Evolutionary conservation across 2,797 vertebrate genomes (phyloP).

Genomic region (Rhinogobio ventralis): DNA sequence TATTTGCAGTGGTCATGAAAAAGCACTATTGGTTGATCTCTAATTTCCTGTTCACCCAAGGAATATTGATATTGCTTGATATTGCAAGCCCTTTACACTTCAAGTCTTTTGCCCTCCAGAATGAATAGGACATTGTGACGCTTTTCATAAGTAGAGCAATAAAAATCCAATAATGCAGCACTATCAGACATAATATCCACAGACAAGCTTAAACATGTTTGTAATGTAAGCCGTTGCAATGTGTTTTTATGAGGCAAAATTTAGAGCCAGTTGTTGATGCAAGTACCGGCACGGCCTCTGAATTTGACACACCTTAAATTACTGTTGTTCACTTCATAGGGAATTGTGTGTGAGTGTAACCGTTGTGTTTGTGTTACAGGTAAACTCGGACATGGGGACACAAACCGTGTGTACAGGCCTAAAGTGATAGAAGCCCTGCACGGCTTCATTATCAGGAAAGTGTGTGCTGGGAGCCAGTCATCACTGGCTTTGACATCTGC

Average conservation of each 20-base stretch:
- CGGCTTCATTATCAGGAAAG: constrained; percentile 84
- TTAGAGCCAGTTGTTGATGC: not conserved
- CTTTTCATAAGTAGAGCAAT: not conserved
- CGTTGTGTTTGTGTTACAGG: constrained; percentile 65
- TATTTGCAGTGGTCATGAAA: no score
- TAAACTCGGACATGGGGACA: constrained; percentile 85
- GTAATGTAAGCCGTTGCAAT: not conserved
- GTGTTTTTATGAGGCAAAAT: not conserved
- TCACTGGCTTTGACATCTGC: constrained; percentile 84
- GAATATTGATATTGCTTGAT: no score
- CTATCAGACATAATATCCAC: not conserved
- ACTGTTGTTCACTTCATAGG: not conserved
- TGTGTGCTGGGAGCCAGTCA: constrained; percentile 85
- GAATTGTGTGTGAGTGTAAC: not conserved
- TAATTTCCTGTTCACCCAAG: no score
- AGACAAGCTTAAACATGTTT: not conserved
- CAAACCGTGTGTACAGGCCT: constrained; percentile 84
- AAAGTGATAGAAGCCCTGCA: constrained; percentile 84
- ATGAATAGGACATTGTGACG: not conserved
- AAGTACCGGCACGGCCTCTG: not conserved
- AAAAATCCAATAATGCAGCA: not conserved
- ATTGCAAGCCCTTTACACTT: no score
- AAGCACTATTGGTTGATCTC: no score
- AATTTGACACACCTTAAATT: not conserved
- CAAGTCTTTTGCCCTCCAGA: not conserved